Base-by-base conservation (phyloP, 2,797 vertebrate genomes). In the Etheostoma nigrum region DNA sequence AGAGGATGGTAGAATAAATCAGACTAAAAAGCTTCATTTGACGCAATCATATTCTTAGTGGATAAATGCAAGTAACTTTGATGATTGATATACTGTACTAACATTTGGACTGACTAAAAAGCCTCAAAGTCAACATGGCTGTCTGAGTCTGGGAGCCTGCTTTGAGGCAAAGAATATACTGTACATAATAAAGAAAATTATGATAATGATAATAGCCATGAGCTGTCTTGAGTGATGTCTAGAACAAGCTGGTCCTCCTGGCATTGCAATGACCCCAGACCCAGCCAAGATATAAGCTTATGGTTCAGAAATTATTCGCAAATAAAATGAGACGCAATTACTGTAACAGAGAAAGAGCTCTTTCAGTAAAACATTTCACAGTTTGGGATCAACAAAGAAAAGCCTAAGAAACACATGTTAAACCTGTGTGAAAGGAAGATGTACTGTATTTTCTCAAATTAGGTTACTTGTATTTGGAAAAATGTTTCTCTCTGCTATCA, bases 211-310 rank as follows among this genome's bases (percentile, higher is more conserved):
- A 78, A 91, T 69, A 65, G 67, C 67, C 58, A 82, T 90, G 81
- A 78, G 74, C 67, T 19, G 74, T 85, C 83, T 49, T 78, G 87
- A 90, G 83, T 76, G 77, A 90, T 78, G 79, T 60, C 55, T 47
- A 30, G 52, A 84, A 76, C 76, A 85, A 72, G 75, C 90, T 81
- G 84, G 75, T 65, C 59, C 63, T 68, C 47, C 60, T 90, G 88
- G 84, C 89, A 88, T 27, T 19, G 30, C 77, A 59, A 4, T 77
- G 83, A 90, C 76, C 82, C 79, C 59, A 53, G 76, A 76, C 57
- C 54, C 48, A 64, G 81, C 80, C 84, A 86, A 88, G 74, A 86
- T 66, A 85, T 83, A 82, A 87, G 86, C 83, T 81, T 82, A 87
- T 58, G 53, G 67, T 63, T 76, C 68, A 85, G 54, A 84, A 81